Evolutionary conservation across 2,113 vertebrate species (phyloP).

Genomic region (Syrmaticus mikado): DNA sequence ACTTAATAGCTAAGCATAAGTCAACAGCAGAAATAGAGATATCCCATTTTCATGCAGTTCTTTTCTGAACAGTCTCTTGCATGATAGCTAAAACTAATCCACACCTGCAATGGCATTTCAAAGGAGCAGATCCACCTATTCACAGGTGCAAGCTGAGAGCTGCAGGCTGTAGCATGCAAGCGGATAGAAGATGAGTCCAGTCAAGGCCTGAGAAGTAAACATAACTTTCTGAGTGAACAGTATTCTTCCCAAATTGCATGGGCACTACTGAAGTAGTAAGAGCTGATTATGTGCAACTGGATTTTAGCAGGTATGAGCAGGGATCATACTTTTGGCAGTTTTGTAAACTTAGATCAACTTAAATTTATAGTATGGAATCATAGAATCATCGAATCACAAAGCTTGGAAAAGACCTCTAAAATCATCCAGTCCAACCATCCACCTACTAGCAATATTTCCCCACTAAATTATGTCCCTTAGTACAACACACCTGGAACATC

Average conservation of each 20-base stretch:
- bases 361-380: neutral
- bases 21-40: neutral
- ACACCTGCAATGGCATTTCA: neutral
- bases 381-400: too few relatives aligned
- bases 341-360: neutral
- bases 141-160: neutral
- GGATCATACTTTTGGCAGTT: neutral
- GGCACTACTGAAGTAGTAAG: neutral
- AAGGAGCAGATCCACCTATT: neutral
- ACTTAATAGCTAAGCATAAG: too few relatives aligned
- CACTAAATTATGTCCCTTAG: too few relatives aligned
- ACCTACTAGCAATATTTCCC: too few relatives aligned
- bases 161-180: neutral
- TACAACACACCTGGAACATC: too few relatives aligned
- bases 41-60: neutral
- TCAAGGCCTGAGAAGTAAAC: neutral
- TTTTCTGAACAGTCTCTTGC: neutral
- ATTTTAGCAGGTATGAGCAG: neutral
- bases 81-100: neutral
- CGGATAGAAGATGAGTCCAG: neutral
- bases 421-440: too few relatives aligned
- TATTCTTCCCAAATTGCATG: neutral
- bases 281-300: neutral
- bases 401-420: too few relatives aligned
- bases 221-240: neutral